Percentiles rank a stretch among this genome's conserved stretches.
Conservation (phyloP, 2,888 invertebrate species). For the Tachystola acroxantha region DNA sequence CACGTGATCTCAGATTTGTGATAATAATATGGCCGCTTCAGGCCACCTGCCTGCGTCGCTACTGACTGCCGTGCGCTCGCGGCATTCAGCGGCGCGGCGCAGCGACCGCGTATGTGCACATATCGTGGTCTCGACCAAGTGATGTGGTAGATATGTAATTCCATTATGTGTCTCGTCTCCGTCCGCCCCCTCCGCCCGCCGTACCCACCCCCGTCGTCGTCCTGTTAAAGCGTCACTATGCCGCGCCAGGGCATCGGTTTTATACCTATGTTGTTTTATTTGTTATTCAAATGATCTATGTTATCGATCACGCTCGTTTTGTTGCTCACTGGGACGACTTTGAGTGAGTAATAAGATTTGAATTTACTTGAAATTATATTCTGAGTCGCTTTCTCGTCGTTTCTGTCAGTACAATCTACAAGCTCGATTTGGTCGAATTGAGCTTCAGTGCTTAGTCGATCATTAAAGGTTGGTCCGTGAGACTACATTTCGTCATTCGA, state of each 20-base stretch:
- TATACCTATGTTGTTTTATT: slow-evolving; percentile 55
- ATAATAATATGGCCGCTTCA: slow-evolving; percentile 46
- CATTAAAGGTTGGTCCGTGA: slow-evolving; percentile 20
- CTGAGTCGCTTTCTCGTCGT: slow-evolving; percentile 6
- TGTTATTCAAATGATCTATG: slow-evolving; percentile 57
- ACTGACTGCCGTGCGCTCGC: slow-evolving; percentile 26
- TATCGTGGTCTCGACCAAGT: slow-evolving; percentile 54
- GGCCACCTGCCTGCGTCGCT: slow-evolving; percentile 52
- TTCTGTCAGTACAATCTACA: not conserved
- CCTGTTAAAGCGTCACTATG: slow-evolving; percentile 63
- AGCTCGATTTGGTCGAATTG: not conserved
- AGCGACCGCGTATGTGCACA: slow-evolving; percentile 41
- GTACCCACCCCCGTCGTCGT: slow-evolving; percentile 51
- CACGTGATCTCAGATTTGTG: slow-evolving; percentile 39
- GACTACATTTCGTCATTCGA: slow-evolving; percentile 54
- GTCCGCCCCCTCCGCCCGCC: slow-evolving; percentile 44
- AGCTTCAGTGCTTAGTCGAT: slow-evolving; percentile 17
- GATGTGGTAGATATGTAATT: slow-evolving; percentile 69
- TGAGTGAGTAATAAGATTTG: slow-evolving; percentile 20
- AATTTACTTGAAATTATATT: slow-evolving; percentile 1
- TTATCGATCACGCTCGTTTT: slow-evolving; percentile 44
- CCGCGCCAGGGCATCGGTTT: slow-evolving; percentile 59
- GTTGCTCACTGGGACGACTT: slow-evolving; percentile 33
- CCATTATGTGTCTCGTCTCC: slow-evolving; percentile 71
- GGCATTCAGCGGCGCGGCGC: slow-evolving; percentile 26